Evolutionary conservation across 2,113 vertebrate genomes (phyloP).

Genomic region (Nesoenas mayeri): DNA sequence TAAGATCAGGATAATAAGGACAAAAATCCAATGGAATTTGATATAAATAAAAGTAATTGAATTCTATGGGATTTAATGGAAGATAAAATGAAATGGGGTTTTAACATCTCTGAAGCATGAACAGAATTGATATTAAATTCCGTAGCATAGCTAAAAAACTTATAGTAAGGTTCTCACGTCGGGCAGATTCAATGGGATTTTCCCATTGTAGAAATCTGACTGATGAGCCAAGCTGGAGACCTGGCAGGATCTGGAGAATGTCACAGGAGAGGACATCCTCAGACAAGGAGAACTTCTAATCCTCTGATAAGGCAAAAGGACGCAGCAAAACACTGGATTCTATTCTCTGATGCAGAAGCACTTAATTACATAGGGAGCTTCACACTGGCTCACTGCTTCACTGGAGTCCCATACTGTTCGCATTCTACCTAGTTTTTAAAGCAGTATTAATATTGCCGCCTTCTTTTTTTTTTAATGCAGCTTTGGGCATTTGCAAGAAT

Average conservation of each 20-base stretch:
- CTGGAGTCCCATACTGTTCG: not conserved
- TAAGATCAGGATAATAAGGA: not conserved
- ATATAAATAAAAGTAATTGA: not conserved
- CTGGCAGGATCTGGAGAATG: not conserved
- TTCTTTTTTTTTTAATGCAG: not conserved
- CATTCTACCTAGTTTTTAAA: not conserved
- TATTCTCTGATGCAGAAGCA: slow-evolving; percentile 1
- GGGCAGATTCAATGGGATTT: not conserved
- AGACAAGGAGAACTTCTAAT: not conserved
- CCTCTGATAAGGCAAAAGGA: not conserved
- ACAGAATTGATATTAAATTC: not conserved
- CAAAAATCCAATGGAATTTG: not conserved
- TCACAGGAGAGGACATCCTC: not conserved
- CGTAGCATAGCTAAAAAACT: not conserved
- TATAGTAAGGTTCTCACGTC: not conserved
- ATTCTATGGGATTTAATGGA: not conserved
- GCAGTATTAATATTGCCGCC: slow-evolving; percentile 22
- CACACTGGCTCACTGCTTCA: not conserved
- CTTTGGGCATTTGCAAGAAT: slow-evolving; percentile 50
- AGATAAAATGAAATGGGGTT: not conserved
- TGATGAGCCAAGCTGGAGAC: not conserved
- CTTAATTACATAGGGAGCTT: not conserved
- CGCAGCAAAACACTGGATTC: not conserved
- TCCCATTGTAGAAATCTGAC: not conserved
- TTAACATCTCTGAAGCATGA: not conserved